Evolutionary conservation across 2,888 invertebrate genomes (phyloP).

Genomic region (Sesamia inferens): DNA sequence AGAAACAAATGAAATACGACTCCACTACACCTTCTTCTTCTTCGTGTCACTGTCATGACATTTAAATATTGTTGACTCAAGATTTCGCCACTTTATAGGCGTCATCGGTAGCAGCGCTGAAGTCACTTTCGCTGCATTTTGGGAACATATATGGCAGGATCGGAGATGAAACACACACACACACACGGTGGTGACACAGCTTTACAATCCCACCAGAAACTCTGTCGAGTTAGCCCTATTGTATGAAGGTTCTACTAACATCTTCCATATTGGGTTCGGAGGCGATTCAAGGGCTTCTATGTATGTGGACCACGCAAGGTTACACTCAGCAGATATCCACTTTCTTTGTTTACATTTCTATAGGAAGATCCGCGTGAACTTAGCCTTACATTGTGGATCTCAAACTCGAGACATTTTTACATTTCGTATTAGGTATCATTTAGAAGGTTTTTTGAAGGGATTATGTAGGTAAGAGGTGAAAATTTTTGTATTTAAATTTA

Average conservation of each 20-base stretch:
- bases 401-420: constrained; percentile 52
- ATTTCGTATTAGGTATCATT: constrained; percentile 55
- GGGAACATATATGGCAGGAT: not conserved
- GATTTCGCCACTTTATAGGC: not conserved
- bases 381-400: constrained; percentile 18
- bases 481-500: constrained; percentile 47
- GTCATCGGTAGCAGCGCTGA: not conserved
- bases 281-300: not conserved
- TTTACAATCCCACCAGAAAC: not conserved
- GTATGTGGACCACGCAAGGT: not conserved
- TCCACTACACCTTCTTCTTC: not conserved
- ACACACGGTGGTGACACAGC: not conserved
- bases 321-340: not conserved
- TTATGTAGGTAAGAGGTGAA: constrained; percentile 32
- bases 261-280: not conserved
- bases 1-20: not conserved
- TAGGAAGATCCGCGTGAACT: not conserved
- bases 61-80: not conserved
- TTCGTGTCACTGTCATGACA: not conserved
- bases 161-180: not conserved
- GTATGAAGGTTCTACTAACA: not conserved
- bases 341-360: not conserved
- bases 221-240: not conserved
- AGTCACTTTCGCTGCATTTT: not conserved
- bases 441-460: constrained; percentile 48